These are phyloP conservation scores for Hoplias malabaricus DNA, from an alignment of 2,113 vertebrate species.

Conservation along the genomic window DNA sequence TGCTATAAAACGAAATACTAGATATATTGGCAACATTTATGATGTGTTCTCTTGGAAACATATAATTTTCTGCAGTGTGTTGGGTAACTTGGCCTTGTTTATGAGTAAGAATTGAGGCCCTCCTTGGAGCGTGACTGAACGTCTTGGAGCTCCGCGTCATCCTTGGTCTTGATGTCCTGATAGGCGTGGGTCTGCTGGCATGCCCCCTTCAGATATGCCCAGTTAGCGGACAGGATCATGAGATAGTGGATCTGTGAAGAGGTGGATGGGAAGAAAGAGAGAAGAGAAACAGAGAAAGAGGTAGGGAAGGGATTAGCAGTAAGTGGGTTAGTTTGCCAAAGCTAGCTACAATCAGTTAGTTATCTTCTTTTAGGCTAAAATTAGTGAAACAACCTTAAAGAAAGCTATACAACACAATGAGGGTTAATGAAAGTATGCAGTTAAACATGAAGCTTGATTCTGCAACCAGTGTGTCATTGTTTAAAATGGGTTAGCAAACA, in stretches of 20 bases:
- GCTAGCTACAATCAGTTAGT: slow-evolving; percentile 60
- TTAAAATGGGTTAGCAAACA: slow-evolving; percentile 12
- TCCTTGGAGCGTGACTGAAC: slow-evolving; percentile 98
- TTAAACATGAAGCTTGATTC: neutral
- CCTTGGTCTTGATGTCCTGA: slow-evolving; percentile 99
- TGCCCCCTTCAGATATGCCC: slow-evolving; percentile 98
- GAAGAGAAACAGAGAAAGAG: neutral
- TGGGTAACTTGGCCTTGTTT: slow-evolving; percentile 61
- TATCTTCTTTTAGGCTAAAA: neutral
- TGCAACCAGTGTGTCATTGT: neutral
- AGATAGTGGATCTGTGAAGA: slow-evolving; percentile 96
- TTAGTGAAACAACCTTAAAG: neutral
- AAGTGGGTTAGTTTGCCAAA: slow-evolving; percentile 85
- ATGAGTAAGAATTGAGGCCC: slow-evolving; percentile 99
- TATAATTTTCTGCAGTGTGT: neutral
- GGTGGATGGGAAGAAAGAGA: slow-evolving; percentile 77
- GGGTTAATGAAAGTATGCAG: neutral
- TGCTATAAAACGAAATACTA: neutral
- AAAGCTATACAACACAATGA: neutral
- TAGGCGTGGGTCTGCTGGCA: slow-evolving; percentile 97
- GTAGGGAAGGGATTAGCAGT: slow-evolving; percentile 74
- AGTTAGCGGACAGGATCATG: slow-evolving; percentile 98
- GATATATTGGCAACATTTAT: neutral
- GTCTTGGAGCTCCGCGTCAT: slow-evolving; percentile 95
- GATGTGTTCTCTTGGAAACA: neutral